Conservation (phyloP, 2,113 vertebrate species). For the Procavia capensis region DNA sequence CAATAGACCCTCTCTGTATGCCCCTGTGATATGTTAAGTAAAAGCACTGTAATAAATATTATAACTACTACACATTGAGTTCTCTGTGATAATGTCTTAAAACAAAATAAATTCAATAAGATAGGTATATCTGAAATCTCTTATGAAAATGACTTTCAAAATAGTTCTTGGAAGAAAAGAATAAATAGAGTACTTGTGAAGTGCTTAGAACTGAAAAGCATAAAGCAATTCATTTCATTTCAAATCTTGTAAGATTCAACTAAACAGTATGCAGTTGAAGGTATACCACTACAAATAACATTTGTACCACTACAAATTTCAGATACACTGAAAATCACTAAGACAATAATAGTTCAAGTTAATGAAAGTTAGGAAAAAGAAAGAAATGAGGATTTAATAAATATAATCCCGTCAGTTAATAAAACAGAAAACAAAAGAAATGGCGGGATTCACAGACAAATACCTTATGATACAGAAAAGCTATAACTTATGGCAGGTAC, state of each 20-base stretch:
- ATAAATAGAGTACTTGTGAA: background rate
- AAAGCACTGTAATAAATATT: background rate
- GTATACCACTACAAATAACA: background rate
- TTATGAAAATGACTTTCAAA: background rate
- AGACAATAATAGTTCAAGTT: background rate
- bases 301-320: background rate
- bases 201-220: background rate
- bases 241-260: background rate
- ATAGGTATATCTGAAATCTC: background rate
- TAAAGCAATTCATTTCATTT: background rate
- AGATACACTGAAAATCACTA: background rate
- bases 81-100: background rate
- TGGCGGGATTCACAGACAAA: background rate
- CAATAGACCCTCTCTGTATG: background rate
- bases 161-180: background rate
- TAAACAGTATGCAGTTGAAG: background rate
- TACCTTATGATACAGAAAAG: background rate
- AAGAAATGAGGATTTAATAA: background rate
- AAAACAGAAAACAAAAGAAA: constrained; percentile 3
- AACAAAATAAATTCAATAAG: background rate
- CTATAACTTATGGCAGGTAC: background rate
- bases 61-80: background rate
- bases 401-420: background rate
- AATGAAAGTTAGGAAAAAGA: background rate
- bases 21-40: background rate